These are phyloP conservation scores for Dipodomys merriami DNA, from an alignment of 2,113 vertebrate genomes.

Conservation along the genomic window DNA sequence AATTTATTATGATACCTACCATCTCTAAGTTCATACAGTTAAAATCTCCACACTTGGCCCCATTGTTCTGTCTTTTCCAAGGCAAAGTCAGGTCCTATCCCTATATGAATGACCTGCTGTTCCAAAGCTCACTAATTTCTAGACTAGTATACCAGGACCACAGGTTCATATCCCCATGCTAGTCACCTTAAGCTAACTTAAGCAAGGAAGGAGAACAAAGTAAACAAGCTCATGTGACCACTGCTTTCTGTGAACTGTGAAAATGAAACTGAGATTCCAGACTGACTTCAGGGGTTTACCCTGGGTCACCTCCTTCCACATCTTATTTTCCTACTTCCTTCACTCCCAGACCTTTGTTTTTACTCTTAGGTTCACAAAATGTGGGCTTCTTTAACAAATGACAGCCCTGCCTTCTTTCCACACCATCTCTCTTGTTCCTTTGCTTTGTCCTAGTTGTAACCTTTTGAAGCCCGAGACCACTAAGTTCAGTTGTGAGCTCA, in stretches of 20 bases:
- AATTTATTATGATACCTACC: fast-evolving
- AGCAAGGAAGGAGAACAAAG: not conserved
- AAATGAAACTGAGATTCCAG: not conserved
- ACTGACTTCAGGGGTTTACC: not conserved
- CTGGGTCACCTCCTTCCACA: no score
- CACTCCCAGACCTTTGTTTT: not conserved
- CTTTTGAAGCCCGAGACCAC: not conserved
- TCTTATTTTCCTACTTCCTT: not conserved
- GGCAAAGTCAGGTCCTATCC: not conserved
- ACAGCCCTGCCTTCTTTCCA: not conserved
- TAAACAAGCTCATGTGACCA: not conserved
- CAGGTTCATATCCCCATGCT: not conserved
- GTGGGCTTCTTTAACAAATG: not conserved
- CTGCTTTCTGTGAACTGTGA: not conserved
- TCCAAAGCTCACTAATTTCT: not conserved
- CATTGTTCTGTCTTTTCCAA: not conserved
- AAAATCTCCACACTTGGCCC: not conserved
- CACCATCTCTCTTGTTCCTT: not conserved
- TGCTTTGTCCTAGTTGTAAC: not conserved
- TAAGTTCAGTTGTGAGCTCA: not conserved
- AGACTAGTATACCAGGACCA: not conserved
- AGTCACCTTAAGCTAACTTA: not conserved
- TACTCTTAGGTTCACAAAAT: not conserved
- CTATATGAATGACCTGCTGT: not conserved
- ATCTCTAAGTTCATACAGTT: not conserved